phyloP scores from a whole-genome alignment of 2,888 invertebrate species.

The Drosophila limbata region DNA sequence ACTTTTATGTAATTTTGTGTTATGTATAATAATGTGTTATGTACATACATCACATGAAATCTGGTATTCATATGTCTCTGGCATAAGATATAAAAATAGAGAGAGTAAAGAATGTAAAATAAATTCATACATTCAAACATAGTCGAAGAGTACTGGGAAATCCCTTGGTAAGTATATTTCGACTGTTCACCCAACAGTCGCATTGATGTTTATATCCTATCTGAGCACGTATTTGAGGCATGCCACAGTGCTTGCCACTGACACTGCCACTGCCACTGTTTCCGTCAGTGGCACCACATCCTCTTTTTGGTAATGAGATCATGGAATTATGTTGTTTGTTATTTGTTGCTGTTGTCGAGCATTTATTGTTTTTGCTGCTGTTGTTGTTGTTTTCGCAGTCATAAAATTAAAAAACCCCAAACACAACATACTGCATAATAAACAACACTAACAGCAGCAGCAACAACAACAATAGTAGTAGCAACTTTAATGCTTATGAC shows the following conservation, averaged over 20 bases:
- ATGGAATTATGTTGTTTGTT: slow-evolving; percentile 68
- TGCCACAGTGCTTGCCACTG: slow-evolving; percentile 13
- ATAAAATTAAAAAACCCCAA: slow-evolving; percentile 48
- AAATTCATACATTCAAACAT: too few relatives aligned
- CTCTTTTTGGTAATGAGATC: slow-evolving; percentile 60
- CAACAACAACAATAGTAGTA: slow-evolving; percentile 29
- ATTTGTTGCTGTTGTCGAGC: slow-evolving; percentile 20
- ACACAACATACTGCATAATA: slow-evolving; percentile 72
- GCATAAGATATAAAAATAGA: too few relatives aligned
- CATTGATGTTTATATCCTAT: background rate
- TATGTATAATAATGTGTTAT: too few relatives aligned
- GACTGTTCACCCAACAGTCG: background rate
- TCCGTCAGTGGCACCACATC: slow-evolving; percentile 5
- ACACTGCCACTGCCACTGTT: background rate
- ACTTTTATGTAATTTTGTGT: too few relatives aligned
- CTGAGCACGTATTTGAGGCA: slow-evolving; percentile 13
- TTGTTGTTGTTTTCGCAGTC: slow-evolving; percentile 40
- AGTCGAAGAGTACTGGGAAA: background rate
- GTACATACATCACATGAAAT: too few relatives aligned
- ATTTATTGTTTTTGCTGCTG: slow-evolving; percentile 25
- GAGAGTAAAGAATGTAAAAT: too few relatives aligned
- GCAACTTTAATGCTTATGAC: slow-evolving; percentile 29
- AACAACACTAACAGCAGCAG: slow-evolving; percentile 50
- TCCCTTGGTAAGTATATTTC: background rate
- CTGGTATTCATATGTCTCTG: too few relatives aligned